Evolutionary conservation across 2,888 invertebrate species (phyloP).

Genomic region (Cheilosia pagana): DNA sequence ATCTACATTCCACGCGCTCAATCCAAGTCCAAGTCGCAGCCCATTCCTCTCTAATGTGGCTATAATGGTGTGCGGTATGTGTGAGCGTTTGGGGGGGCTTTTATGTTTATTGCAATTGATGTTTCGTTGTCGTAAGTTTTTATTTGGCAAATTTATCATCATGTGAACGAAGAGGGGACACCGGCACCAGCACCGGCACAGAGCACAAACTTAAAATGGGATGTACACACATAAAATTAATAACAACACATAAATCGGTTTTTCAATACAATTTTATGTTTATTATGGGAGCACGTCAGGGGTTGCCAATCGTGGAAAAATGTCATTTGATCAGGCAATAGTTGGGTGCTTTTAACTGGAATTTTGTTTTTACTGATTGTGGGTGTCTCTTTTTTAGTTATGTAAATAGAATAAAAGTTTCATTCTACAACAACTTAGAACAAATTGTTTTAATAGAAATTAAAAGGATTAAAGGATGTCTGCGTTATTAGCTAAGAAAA

Average conservation of each 20-base stretch:
- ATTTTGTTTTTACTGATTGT: too few species aligned
- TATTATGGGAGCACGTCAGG: conserved; percentile 55
- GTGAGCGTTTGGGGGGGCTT: conserved; percentile 46
- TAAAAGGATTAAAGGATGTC: too few species aligned
- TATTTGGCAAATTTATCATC: conserved; percentile 74
- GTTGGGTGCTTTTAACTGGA: too few species aligned
- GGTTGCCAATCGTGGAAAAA: conserved; percentile 40
- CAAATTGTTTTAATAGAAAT: too few species aligned
- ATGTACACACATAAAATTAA: conserved; percentile 69
- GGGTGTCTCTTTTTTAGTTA: too few species aligned
- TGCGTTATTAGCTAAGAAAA: too few species aligned
- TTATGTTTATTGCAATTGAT: conserved; percentile 75
- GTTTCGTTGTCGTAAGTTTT: conserved; percentile 74
- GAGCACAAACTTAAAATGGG: conserved; percentile 65
- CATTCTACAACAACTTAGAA: too few species aligned
- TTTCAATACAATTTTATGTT: conserved; percentile 65
- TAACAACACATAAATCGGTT: conserved; percentile 72
- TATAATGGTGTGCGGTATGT: conserved; percentile 13
- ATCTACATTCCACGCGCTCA: neutral
- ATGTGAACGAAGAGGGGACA: conserved; percentile 52
- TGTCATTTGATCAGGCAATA: too few species aligned
- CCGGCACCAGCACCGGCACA: neutral
- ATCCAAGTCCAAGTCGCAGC: neutral
- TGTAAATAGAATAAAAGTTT: too few species aligned
- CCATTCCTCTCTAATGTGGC: conserved; percentile 25